phyloP scores from a whole-genome alignment of 2,113 vertebrate genomes.

The Salvator merianae region DNA sequence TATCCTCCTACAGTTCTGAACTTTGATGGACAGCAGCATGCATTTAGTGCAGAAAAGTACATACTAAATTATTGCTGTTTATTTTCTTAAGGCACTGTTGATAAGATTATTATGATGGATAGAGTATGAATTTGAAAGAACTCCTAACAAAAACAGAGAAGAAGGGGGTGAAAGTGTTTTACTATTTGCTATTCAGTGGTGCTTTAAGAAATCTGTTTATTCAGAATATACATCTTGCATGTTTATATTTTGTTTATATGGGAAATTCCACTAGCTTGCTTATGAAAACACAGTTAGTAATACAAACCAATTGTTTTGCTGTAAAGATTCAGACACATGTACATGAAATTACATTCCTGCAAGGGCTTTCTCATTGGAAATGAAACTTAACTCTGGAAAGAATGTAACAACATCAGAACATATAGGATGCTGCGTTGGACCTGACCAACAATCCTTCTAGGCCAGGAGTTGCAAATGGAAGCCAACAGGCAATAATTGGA shows the following conservation, averaged over 20 bases:
- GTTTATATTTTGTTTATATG: neutral
- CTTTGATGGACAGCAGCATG: neutral
- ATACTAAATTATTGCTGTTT: neutral
- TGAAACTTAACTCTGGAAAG: neutral
- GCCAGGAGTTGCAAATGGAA: too few relatives aligned
- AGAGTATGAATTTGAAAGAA: neutral
- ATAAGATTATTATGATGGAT: constrained; percentile 5
- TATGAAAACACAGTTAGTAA: neutral
- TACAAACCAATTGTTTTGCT: neutral
- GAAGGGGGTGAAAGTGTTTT: neutral
- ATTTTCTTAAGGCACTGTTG: neutral
- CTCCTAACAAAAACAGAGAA: neutral
- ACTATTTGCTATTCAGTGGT: neutral
- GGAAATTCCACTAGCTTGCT: neutral
- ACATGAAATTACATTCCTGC: neutral
- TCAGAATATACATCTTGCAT: neutral
- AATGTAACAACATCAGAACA: too few relatives aligned
- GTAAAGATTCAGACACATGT: neutral
- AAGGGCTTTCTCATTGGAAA: neutral
- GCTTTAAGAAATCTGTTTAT: neutral
- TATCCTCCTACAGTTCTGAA: constrained; percentile 11
- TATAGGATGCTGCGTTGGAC: too few relatives aligned
- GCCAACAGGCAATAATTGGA: too few relatives aligned
- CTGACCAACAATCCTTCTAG: too few relatives aligned
- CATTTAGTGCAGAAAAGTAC: neutral